Base-by-base conservation (phyloP, 2,113 vertebrate species). In the Coryphaenoides rupestris region DNA sequence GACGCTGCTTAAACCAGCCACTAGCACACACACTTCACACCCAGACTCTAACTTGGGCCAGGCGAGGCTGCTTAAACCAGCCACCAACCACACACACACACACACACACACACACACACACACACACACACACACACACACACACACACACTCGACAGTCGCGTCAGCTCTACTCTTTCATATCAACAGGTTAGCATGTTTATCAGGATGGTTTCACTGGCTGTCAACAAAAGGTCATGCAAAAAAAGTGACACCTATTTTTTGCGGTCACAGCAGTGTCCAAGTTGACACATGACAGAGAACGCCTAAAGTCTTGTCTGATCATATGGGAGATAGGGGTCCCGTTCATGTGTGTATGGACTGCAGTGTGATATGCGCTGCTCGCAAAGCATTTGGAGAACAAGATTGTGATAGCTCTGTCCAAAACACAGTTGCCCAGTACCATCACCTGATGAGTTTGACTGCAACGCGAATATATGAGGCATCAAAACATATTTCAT, bases 231-330 rank as follows among this genome's bases (percentile, higher is more conserved):
- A 33, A 14, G 6, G 47, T 50, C 19, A 12, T 33, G 13, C 47
- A 47, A 21, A 13, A 9, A 19, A 60, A 19, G 19, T 19, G 9
- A 28, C 21, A 47, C 4, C 33, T 47, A 47, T 60, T 62, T 61
- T 62, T 50, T n/a, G 22, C 62, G 72, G 75, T 79, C 75, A 70
- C 58, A 75, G 50, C 68, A 61, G 40, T 70, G 62, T 47, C 28
- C 50, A 70, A 24, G 63, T 40, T 74, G 77, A 87, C 69, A 53
- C 72, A 46, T 76, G 74, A 77, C 74, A 71, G 55, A 78, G 45
- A 17, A 40, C 66, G 59, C 76, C 76, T 26, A 54, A 55, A 76
- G 78, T 64, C 58, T 62, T 65, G 65, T 71, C 80, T 65, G 23
- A 61, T 75, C 60, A 66, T 57, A 21, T 3, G 60, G 60, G 66